Percentiles rank a stretch among this genome's conserved stretches.
Evolutionary conservation across 2,113 vertebrate species (phyloP).

Genomic region (Prionailurus viverrinus): DNA sequence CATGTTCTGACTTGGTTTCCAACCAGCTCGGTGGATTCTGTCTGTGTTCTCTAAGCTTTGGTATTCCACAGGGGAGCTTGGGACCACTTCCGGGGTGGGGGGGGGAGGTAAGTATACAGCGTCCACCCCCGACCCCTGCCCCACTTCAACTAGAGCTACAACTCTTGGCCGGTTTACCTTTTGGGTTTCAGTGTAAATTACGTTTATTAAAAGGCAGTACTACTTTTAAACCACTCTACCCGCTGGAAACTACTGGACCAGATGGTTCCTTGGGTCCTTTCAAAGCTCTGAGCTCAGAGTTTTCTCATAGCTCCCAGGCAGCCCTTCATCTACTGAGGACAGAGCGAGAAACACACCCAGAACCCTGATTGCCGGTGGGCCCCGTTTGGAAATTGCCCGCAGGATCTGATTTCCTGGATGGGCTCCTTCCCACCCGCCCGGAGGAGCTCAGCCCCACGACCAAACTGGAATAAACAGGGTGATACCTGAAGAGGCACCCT

Average conservation of each 20-base stretch:
- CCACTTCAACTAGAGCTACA: background rate
- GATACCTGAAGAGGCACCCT: background rate
- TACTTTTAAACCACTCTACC: background rate
- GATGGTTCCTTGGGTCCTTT: background rate
- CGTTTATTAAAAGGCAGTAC: background rate
- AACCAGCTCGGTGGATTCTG: background rate
- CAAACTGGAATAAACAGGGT: background rate
- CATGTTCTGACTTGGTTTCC: background rate
- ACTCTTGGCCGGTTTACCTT: background rate
- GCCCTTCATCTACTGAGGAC: background rate
- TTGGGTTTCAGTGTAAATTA: background rate
- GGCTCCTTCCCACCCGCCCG: background rate
- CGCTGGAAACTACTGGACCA: background rate
- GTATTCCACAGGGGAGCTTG: background rate
- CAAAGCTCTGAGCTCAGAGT: background rate
- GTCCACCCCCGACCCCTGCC: background rate
- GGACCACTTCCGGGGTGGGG: background rate
- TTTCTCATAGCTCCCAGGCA: background rate
- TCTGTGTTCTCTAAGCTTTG: background rate
- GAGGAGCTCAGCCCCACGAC: background rate
- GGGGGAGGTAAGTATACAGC: no score
- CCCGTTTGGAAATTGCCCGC: background rate
- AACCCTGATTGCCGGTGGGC: background rate
- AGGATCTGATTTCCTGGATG: background rate
- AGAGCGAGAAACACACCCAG: background rate